Conservation (phyloP, 2,113 vertebrate species). For the Irena cyanogastra region DNA sequence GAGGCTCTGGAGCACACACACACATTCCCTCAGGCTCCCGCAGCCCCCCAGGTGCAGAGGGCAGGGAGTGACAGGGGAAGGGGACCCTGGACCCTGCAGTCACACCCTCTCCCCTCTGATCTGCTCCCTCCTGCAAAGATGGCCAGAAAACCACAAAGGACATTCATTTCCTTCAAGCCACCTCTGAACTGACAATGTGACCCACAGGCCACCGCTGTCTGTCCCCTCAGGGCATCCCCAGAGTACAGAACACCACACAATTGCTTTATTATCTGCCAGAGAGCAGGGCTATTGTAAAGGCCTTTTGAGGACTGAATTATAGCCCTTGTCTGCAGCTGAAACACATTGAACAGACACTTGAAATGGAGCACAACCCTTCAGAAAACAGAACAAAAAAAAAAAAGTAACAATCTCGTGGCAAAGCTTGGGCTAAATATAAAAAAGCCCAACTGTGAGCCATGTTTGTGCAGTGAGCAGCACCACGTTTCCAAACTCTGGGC, state of each 20-base stretch:
- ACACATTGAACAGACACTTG: not conserved
- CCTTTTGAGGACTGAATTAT: not conserved
- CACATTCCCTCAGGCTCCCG: too few relatives aligned
- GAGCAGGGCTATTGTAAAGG: not conserved
- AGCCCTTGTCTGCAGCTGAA: slow-evolving; percentile 7
- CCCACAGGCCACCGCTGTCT: not conserved
- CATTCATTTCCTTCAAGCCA: not conserved
- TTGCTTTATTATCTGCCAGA: not conserved
- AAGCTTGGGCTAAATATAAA: slow-evolving; percentile 3
- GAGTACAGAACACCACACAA: not conserved
- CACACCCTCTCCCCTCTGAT: not conserved
- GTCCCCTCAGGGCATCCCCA: not conserved
- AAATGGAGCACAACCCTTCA: not conserved
- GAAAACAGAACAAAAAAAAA: not conserved
- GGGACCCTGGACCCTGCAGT: not conserved
- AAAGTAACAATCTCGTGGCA: not conserved
- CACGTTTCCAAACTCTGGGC: not conserved
- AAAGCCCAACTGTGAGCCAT: not conserved
- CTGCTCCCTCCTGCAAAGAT: not conserved
- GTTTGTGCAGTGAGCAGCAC: not conserved
- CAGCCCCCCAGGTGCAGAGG: too few relatives aligned
- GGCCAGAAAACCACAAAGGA: not conserved
- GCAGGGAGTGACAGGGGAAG: not conserved
- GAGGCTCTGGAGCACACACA: not conserved
- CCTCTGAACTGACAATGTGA: not conserved